Evolutionary conservation across 1,140 invertebrate genomes (phyloP).

Genomic region (Drosophila gunungcola): DNA sequence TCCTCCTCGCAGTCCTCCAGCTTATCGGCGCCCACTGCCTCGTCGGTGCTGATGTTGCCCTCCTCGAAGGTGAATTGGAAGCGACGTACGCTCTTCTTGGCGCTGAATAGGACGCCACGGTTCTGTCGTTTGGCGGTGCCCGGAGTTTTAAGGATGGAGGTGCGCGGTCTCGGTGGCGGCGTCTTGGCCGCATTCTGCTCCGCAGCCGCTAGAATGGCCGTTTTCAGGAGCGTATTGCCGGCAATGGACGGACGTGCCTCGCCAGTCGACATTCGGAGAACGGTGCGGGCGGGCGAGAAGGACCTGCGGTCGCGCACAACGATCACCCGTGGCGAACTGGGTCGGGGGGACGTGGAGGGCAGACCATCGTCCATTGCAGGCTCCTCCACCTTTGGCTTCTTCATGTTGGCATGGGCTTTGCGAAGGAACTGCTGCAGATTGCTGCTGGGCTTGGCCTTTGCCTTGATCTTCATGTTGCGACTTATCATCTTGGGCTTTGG

Average conservation of each 20-base stretch:
- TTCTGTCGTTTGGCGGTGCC: constrained; percentile 59
- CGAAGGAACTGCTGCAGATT: constrained; percentile 63
- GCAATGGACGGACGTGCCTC: constrained; percentile 22
- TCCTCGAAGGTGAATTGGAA: constrained; percentile 70
- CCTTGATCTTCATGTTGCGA: constrained; percentile 40
- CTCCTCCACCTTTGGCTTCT: constrained; percentile 34
- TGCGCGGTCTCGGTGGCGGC: constrained; percentile 20
- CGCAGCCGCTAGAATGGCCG: constrained; percentile 52
- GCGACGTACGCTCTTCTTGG: constrained; percentile 74
- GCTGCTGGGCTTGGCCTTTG: constrained; percentile 52
- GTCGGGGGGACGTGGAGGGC: constrained; percentile 4
- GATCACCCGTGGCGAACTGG: constrained; percentile 22
- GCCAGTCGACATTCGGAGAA: constrained; percentile 55
- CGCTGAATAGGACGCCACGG: constrained; percentile 71
- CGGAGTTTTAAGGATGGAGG: constrained; percentile 76
- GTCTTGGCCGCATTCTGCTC: constrained; percentile 28
- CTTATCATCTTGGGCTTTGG: constrained; percentile 33
- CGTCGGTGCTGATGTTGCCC: constrained; percentile 38
- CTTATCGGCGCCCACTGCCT: constrained; percentile 25
- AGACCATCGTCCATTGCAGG: neutral
- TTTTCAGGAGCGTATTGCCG: constrained; percentile 48
- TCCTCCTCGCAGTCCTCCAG: constrained; percentile 62
- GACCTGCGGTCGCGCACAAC: constrained; percentile 64
- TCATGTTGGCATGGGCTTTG: constrained; percentile 62
- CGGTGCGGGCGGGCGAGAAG: constrained; percentile 60